Evolutionary conservation across 2,888 invertebrate species (phyloP).

Genomic region (Conus canariensis): DNA sequence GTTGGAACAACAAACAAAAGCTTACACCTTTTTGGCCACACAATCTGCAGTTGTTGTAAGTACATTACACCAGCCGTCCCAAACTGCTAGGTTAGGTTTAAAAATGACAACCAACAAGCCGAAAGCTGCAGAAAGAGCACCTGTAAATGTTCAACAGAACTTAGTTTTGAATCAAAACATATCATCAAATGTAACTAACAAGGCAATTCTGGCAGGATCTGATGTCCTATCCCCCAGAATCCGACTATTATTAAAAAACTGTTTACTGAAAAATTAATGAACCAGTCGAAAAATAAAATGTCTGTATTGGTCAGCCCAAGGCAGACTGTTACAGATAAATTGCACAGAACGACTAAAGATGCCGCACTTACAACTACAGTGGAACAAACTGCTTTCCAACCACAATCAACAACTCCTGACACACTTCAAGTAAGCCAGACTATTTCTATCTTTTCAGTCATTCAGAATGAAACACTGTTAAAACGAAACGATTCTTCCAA

Average conservation of each 20-base stretch:
- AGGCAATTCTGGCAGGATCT: background rate
- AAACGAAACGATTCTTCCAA: too few relatives aligned
- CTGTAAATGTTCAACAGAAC: background rate
- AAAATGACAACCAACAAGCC: background rate
- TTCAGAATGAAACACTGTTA: background rate
- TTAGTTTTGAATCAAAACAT: background rate
- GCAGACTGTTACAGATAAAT: background rate
- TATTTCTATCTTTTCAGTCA: too few relatives aligned
- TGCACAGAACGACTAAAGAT: background rate
- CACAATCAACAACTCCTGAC: too few relatives aligned
- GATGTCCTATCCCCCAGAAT: too few relatives aligned
- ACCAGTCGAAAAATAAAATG: background rate
- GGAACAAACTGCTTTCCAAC: too few relatives aligned
- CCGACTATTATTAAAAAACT: background rate
- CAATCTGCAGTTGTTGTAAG: background rate
- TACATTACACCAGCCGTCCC: background rate
- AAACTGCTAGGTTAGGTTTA: background rate
- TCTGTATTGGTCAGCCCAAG: background rate
- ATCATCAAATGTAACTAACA: background rate
- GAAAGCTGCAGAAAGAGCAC: background rate
- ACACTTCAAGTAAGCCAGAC: too few relatives aligned
- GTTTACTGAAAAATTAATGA: slow-evolving; percentile 1
- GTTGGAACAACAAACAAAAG: background rate
- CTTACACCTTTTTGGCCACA: background rate
- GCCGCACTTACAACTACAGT: background rate